These are phyloP conservation scores for Paramisgurnus dabryanus DNA, from an alignment of 2,113 vertebrate genomes.

Conservation along the genomic window DNA sequence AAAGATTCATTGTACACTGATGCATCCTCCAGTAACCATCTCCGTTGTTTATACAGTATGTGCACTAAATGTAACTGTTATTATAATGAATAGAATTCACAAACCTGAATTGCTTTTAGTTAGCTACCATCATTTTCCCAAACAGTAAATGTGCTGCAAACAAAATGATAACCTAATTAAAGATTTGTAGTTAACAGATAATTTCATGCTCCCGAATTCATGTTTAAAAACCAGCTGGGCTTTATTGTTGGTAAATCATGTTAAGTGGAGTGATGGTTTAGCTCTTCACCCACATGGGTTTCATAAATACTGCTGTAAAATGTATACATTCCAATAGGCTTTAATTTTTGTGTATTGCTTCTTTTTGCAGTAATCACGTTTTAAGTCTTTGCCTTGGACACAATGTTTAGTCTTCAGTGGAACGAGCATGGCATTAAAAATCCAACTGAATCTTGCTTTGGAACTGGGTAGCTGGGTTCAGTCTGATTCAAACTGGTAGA, in stretches of 20 bases:
- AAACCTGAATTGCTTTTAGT: constrained; percentile 22
- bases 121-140: constrained; percentile 23
- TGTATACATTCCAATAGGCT: not conserved
- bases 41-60: not conserved
- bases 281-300: constrained; percentile 58
- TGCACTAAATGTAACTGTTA: not conserved
- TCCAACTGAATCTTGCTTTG: too few species aligned
- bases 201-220: constrained; percentile 32
- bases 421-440: too few species aligned
- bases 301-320: constrained; percentile 51
- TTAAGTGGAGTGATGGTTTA: constrained; percentile 52
- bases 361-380: too few species aligned
- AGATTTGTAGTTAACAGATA: constrained; percentile 17
- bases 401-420: too few species aligned
- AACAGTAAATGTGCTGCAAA: constrained; percentile 1
- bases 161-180: constrained; percentile 38
- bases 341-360: constrained; percentile 49
- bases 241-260: constrained; percentile 58
- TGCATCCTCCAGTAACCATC: not conserved
- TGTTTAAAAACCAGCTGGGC: constrained; percentile 40
- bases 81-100: constrained; percentile 22
- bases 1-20: not conserved
- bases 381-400: too few species aligned
- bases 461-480: too few species aligned
- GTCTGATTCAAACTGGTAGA: too few species aligned